Percentiles rank a stretch among this genome's conserved stretches.
Evolutionary conservation across 2,113 vertebrate genomes (phyloP).

Genomic region (Ancistrus triradiatus): DNA sequence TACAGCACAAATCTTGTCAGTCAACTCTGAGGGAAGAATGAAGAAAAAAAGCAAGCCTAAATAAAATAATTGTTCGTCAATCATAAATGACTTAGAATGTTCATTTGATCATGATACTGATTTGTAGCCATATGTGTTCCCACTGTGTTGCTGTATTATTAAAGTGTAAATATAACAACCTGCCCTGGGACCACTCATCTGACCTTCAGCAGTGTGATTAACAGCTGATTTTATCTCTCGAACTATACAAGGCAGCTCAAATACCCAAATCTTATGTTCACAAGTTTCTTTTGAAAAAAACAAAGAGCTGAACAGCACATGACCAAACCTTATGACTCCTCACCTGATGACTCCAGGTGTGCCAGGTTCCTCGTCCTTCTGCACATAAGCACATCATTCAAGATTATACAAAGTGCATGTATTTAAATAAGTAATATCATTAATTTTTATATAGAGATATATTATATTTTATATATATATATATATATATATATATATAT

Average conservation of each 20-base stretch:
- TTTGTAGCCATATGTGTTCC: no score
- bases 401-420: not conserved
- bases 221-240: not conserved
- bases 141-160: no score
- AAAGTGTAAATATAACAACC: not conserved
- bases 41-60: no score
- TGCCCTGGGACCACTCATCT: not conserved
- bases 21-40: no score
- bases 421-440: no score
- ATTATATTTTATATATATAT: no score
- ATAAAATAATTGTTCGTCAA: no score
- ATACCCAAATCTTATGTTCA: not conserved
- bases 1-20: no score
- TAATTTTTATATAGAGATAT: no score
- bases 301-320: not conserved
- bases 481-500: no score
- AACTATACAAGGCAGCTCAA: not conserved
- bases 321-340: constrained; percentile 54
- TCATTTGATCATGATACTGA: no score
- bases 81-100: no score
- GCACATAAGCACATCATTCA: not conserved
- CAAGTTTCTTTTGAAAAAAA: not conserved
- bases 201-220: not conserved
- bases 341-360: constrained; percentile 47
- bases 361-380: not conserved